A percentile compares a stretch with the other conserved stretches of the same genome.
Conservation (phyloP, 2,113 vertebrate species). For the Hippocampus abdominalis region DNA sequence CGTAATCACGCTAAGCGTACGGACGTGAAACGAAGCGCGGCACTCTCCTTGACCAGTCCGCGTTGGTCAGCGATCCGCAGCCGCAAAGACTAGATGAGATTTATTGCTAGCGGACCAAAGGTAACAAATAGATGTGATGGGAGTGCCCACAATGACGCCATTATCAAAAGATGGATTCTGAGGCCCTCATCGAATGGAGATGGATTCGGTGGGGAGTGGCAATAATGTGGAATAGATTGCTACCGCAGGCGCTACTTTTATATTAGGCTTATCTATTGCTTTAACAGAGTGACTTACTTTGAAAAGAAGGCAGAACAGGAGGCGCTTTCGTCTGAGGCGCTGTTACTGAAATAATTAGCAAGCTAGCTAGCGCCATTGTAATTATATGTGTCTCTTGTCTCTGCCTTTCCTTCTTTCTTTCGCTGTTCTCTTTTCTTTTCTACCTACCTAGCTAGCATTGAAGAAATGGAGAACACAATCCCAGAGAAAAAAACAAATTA, state of each 20-base stretch:
- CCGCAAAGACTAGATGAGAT: slow-evolving; percentile 75
- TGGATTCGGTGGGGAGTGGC: slow-evolving; percentile 14
- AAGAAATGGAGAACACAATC: no score
- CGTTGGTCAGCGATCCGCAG: slow-evolving; percentile 64
- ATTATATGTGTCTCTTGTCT: no score
- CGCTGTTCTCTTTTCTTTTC: no score
- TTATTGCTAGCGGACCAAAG: slow-evolving; percentile 75
- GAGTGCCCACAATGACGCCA: slow-evolving; percentile 65
- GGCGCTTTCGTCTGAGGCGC: background rate
- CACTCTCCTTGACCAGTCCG: slow-evolving; percentile 73
- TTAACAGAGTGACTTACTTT: no score
- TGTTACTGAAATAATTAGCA: no score
- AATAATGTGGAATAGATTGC: slow-evolving; percentile 74
- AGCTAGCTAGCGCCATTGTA: no score
- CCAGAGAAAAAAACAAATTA: no score
- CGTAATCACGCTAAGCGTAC: slow-evolving; percentile 50
- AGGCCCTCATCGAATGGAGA: no score
- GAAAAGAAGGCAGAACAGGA: slow-evolving; percentile 51
- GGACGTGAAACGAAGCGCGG: slow-evolving; percentile 70
- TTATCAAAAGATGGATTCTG: slow-evolving; percentile 60
- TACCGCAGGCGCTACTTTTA: slow-evolving; percentile 65
- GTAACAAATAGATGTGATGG: slow-evolving; percentile 76
- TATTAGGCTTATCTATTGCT: slow-evolving; percentile 17
- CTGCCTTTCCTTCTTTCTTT: no score
- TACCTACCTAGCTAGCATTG: background rate